Evolutionary conservation across 2,113 vertebrate species (phyloP), one percentile per base, ranked within the genome.

Genomic region (Prinia subflava): DNA sequence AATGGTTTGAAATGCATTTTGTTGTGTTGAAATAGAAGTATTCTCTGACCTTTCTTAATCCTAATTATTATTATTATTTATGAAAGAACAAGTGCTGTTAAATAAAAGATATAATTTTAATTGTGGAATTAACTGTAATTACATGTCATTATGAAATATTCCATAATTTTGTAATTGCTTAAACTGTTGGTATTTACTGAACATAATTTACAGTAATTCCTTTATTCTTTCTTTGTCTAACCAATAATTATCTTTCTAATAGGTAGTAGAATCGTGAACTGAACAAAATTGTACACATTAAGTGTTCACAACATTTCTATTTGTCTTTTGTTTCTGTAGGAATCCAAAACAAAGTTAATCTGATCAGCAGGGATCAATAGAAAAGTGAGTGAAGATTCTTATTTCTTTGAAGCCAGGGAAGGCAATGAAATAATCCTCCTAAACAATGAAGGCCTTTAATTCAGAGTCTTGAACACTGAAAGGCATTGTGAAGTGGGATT

Each of bases 401-500:
- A 69, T 96, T 97, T 88, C 98, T 98, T 98, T 98, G 98, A 98
- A 98, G 98, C 94, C 73, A 69, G 90, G 16, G 90, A 97, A 98
- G 96, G 96, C 97, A 96, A 94, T 63, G 94, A 96, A 95, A 97
- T 98, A 98, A 98, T 98, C 98, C 97, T 91, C 62, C 94, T 95
- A 95, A 98, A 98, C 98, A 98, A 98, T 98, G 98, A 95, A 97
- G 96, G 87, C 93, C 95, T 98, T 97, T 98, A 97, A 97, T 97
- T 97, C 97, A 83, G 95, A 87, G 83, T 95, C 95, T 96, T 10
- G 14, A 96, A 98, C 98, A 90, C 96, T 97, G 96, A 97, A 98
- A 97, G 98, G 98, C 98, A 98, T 98, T 98, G 98, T 98, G 98
- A 98, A 98, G 98, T 97, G 97, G 98, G 98, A 98, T 99, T 99